Percentiles rank a stretch among this genome's conserved stretches.
Evolutionary conservation across 1,140 invertebrate genomes (phyloP).

Genomic region (Portunus trituberculatus): DNA sequence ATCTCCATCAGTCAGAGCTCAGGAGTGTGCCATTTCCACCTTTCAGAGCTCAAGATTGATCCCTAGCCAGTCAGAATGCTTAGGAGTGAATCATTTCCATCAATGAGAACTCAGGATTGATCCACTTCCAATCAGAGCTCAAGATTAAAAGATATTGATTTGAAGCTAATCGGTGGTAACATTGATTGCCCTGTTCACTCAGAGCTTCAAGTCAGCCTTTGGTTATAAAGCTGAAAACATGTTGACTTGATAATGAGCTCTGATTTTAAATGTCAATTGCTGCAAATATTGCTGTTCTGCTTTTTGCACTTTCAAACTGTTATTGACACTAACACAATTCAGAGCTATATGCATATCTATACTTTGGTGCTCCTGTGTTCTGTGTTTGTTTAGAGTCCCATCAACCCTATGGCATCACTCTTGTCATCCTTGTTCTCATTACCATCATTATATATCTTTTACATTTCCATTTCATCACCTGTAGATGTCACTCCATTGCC

Average conservation of each 20-base stretch:
- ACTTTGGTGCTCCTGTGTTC: conserved; percentile 63
- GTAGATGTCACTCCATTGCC: not conserved
- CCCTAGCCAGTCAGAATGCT: conserved; percentile 59
- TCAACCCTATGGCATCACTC: conserved; percentile 65
- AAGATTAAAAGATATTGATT: conserved; percentile 5
- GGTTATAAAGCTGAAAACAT: conserved; percentile 27
- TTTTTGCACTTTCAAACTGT: conserved; percentile 45
- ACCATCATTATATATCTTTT: conserved; percentile 41
- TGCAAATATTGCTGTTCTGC: conserved; percentile 50
- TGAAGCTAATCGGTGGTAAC: conserved; percentile 12
- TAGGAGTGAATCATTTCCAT: conserved; percentile 71
- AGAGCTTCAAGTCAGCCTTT: conserved; percentile 57
- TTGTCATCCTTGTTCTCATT: not conserved
- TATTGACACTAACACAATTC: conserved; percentile 52
- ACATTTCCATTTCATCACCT: not conserved
- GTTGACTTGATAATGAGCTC: conserved; percentile 60
- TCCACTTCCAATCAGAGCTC: conserved; percentile 70
- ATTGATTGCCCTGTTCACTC: not conserved
- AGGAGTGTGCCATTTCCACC: conserved; percentile 74
- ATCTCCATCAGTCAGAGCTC: conserved; percentile 75
- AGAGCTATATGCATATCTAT: conserved; percentile 55
- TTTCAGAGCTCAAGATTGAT: conserved; percentile 73
- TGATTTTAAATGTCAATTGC: conserved; percentile 63
- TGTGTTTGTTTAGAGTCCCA: conserved; percentile 67
- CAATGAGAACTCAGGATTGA: conserved; percentile 72